Evolutionary conservation across 2,888 invertebrate genomes (phyloP).

Genomic region (Drosophila recens): DNA sequence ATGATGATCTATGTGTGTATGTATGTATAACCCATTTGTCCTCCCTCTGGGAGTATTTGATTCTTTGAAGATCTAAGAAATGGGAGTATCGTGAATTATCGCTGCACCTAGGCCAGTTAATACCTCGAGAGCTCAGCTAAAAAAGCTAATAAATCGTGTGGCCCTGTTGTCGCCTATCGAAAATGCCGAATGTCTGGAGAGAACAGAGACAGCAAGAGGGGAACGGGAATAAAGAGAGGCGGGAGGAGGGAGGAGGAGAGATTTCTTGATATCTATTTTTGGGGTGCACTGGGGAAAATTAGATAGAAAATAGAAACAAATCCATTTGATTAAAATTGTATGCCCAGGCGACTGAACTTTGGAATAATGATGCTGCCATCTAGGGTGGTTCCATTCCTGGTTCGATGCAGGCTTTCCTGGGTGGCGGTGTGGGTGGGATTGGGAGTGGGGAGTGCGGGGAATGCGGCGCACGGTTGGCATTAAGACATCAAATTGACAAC

Average conservation of each 20-base stretch:
- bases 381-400: slow-evolving; percentile 16
- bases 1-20: neutral
- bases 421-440: neutral
- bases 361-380: slow-evolving; percentile 11
- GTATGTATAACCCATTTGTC: slow-evolving; percentile 1
- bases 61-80: slow-evolving; percentile 12
- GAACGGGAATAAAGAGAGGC: neutral
- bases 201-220: neutral
- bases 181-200: slow-evolving; percentile 2
- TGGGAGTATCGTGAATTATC: slow-evolving; percentile 36
- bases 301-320: slow-evolving; percentile 70
- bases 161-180: slow-evolving; percentile 34
- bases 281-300: slow-evolving; percentile 44
- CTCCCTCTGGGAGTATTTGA: neutral
- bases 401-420: neutral
- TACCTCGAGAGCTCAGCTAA: slow-evolving; percentile 46
- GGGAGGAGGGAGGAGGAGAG: neutral
- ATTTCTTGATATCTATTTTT: slow-evolving; percentile 56
- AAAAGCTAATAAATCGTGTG: slow-evolving; percentile 60
- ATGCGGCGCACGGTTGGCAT: slow-evolving; percentile 49
- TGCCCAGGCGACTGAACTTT: slow-evolving; percentile 12
- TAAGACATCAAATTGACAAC: slow-evolving; percentile 70
- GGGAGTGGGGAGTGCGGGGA: slow-evolving; percentile 3
- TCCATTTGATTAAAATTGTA: slow-evolving; percentile 75
- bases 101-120: slow-evolving; percentile 53